A percentile compares a stretch with the other conserved stretches of the same genome.
These are phyloP conservation scores for Tolmerus cingulatus DNA, from an alignment of 2,888 invertebrate species.

Conservation along the genomic window DNA sequence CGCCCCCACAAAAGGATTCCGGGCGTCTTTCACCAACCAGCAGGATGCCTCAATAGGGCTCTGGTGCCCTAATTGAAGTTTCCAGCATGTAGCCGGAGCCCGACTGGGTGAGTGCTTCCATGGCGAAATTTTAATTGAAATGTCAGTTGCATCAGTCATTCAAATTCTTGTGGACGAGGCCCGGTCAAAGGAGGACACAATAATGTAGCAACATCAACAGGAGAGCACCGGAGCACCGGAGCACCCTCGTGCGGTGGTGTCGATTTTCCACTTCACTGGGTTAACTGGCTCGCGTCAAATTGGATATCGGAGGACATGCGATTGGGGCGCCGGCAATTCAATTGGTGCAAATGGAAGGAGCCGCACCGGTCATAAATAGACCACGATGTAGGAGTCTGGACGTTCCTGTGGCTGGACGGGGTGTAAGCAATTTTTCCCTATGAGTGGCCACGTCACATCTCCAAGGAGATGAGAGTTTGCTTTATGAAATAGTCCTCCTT, in stretches of 20 bases:
- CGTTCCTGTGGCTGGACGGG: not conserved
- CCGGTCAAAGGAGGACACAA: conserved; percentile 15
- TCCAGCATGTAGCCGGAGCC: not conserved
- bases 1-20: not conserved
- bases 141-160: conserved; percentile 34
- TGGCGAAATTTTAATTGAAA: conserved; percentile 28
- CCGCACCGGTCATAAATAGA: not conserved
- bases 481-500: not conserved
- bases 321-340: conserved; percentile 1
- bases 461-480: not conserved
- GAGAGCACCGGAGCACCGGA: not conserved
- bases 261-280: conserved; percentile 29
- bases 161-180: conserved; percentile 28
- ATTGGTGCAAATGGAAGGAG: not conserved
- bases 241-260: conserved; percentile 6
- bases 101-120: not conserved
- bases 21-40: not conserved
- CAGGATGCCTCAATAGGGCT: not conserved
- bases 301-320: conserved; percentile 16
- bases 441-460: not conserved
- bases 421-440: not conserved
- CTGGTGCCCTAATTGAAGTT: conserved; percentile 10
- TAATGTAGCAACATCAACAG: conserved; percentile 21
- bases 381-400: not conserved
- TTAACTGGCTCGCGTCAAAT: conserved; percentile 33